These are phyloP conservation scores for Marronus borbonicus DNA, from an alignment of 2,888 invertebrate species.

Conservation along the genomic window DNA sequence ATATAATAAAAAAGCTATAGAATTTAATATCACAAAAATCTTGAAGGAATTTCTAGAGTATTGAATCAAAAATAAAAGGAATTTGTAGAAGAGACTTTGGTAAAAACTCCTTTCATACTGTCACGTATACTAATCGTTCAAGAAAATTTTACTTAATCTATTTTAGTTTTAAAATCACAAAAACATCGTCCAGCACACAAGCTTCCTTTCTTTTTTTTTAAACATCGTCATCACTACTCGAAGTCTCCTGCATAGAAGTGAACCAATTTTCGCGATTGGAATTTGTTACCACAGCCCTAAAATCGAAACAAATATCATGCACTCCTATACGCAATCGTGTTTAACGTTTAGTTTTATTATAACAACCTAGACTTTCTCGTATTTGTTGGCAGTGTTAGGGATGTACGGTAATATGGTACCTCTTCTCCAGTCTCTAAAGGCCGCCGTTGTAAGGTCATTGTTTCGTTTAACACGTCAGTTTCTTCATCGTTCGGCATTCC, in stretches of 20 bases:
- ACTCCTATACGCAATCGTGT: neutral
- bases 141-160: neutral
- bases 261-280: constrained; percentile 73
- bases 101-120: constrained; percentile 11
- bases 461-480: constrained; percentile 75
- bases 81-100: constrained; percentile 8
- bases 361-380: constrained; percentile 73
- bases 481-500: constrained; percentile 73
- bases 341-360: neutral
- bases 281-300: constrained; percentile 58
- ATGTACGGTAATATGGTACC: constrained; percentile 76
- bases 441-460: constrained; percentile 79
- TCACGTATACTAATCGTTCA: neutral
- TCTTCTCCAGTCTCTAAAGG: constrained; percentile 71
- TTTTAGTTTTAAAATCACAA: constrained; percentile 12
- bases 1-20: constrained; percentile 8
- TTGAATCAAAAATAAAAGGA: too few relatives aligned
- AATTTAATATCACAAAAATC: constrained; percentile 30
- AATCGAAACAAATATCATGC: neutral
- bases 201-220: constrained; percentile 13
- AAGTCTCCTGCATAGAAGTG: constrained; percentile 73
- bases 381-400: constrained; percentile 78
- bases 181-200: neutral
- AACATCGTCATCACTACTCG: constrained; percentile 64
- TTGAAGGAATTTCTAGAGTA: neutral